Base-by-base conservation (phyloP, 2,113 vertebrate genomes). In the Clinocottus analis region DNA sequence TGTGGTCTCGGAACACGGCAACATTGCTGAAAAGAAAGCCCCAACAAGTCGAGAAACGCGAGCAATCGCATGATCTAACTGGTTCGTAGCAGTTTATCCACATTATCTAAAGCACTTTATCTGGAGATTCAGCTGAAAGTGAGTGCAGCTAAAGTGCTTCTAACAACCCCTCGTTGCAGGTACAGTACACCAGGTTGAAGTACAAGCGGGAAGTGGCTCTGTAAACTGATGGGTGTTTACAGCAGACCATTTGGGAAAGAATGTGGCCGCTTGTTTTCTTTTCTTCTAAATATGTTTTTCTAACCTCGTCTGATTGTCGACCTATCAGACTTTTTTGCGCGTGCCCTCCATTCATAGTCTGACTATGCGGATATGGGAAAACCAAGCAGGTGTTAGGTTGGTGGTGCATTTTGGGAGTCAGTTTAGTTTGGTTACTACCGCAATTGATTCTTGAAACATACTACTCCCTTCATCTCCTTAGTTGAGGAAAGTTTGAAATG, bases 311-410 rank as follows among this genome's bases (percentile, higher is more conserved):
- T 16, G 41, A 43, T 43, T 6, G 43, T 45, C 47, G 5, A 19
- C 17, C 45, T 16, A 3, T 16, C 41, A 13, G 4, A 16, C 33
- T 3, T 33, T 5, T 33, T 33, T 33, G 33, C 6, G 33, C 33
- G 29, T 5, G 1, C 41, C 41, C 14, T 11, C 43, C 14, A 45
- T 16, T 43, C 41, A 43, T 16, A 43, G 41, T 43, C 13, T 45
- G 47, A 19, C 47, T 51, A n/a, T n/a, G n/a, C n/a, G n/a, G n/a
- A n/a, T n/a, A n/a, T n/a, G 91, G 89, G 91, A 74, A 85, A 65
- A 77, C 80, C 93, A 90, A 94, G 90, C 85, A 86, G 75, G 76
- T 85, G 80, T 90, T 83, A 86, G 69, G 63, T 63, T 87, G 81
- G 65, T 89, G 84, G 88, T 86, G 79, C 80, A 53, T 56, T 33